Conservation (phyloP, 2,797 vertebrate genomes). For the Macroramphosus scolopax region DNA sequence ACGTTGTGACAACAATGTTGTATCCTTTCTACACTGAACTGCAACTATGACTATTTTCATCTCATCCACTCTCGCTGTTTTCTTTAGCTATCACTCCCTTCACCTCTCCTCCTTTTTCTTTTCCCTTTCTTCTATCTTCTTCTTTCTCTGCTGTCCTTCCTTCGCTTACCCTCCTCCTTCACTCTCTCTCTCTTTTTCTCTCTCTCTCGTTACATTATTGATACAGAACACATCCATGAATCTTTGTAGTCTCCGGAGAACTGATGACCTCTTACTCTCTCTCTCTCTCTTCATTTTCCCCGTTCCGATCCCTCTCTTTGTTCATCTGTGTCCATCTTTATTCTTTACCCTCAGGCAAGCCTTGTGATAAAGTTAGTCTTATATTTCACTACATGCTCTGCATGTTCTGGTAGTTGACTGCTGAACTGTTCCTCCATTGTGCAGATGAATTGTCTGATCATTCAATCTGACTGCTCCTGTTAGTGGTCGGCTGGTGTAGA, state of each 20-base stretch:
- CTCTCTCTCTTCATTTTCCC: conserved; percentile 2
- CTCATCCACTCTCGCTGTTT: not conserved
- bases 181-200: too few species aligned
- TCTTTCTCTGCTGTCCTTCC: not conserved
- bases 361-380: conserved; percentile 28
- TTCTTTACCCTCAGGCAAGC: conserved; percentile 23
- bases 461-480: conserved; percentile 18
- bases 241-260: conserved; percentile 33
- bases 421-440: conserved; percentile 22
- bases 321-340: conserved; percentile 21
- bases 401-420: conserved; percentile 29
- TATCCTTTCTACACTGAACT: conserved; percentile 13
- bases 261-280: too few species aligned
- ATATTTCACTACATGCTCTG: conserved; percentile 44
- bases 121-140: not conserved
- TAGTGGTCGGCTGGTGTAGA: too few species aligned
- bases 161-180: not conserved
- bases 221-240: conserved; percentile 38
- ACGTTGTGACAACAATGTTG: conserved; percentile 4
- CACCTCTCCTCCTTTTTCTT: not conserved
- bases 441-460: conserved; percentile 42
- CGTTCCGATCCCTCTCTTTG: not conserved
- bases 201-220: conserved; percentile 44
- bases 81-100: not conserved
- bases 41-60: conserved; percentile 8